A percentile compares a stretch with the other conserved stretches of the same genome.
Conservation (phyloP, 2,888 invertebrate genomes). For the Rhagophthalmus giganteus region DNA sequence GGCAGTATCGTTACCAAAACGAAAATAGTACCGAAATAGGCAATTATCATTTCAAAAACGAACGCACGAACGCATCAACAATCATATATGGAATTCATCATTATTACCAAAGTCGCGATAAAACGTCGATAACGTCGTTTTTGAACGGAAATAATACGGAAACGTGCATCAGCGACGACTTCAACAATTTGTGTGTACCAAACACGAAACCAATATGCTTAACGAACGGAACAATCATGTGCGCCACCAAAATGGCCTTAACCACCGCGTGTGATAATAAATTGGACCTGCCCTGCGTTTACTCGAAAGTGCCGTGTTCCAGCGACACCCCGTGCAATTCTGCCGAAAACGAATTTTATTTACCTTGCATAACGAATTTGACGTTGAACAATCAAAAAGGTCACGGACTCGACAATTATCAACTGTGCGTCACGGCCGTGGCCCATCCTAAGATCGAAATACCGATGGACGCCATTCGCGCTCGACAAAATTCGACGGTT, state of each 20-base stretch:
- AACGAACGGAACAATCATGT: constrained; percentile 46
- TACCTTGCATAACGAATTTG: constrained; percentile 48
- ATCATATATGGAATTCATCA: constrained; percentile 45
- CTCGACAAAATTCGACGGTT: no score
- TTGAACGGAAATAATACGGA: constrained; percentile 1
- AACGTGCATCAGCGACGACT: not conserved
- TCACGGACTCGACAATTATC: constrained; percentile 3
- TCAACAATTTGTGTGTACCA: constrained; percentile 11
- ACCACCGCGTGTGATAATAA: constrained; percentile 41
- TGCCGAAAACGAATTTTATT: constrained; percentile 35
- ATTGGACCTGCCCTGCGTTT: constrained; percentile 8
- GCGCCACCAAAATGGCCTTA: constrained; percentile 42
- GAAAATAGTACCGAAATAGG: not conserved
- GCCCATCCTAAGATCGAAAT: no score
- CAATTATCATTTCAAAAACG: not conserved
- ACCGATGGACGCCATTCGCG: no score
- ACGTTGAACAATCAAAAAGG: constrained; percentile 11
- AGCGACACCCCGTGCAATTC: constrained; percentile 24
- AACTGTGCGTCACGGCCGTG: constrained; percentile 17
- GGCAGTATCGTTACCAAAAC: constrained; percentile 1
- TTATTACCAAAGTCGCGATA: constrained; percentile 45
- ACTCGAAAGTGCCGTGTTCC: constrained; percentile 18
- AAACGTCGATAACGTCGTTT: constrained; percentile 33
- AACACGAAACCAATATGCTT: constrained; percentile 23
- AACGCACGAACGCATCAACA: not conserved